Evolutionary conservation across 2,113 vertebrate genomes (phyloP), one percentile per base, ranked within the genome.

Genomic region (Psammodynastes pulverulentus): DNA sequence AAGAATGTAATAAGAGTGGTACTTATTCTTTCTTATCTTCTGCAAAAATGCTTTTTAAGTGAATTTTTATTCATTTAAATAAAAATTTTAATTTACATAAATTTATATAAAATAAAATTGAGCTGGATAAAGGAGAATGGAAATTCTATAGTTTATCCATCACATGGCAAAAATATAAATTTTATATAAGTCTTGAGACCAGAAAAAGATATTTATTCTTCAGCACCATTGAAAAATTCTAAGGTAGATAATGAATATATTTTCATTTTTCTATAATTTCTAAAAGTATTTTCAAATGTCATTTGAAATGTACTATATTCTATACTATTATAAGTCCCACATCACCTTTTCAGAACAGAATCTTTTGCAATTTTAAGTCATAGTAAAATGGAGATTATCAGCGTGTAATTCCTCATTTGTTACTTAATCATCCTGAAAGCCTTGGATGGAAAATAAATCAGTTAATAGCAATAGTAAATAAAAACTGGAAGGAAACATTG

Each of bases 331-430:
- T 94, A 8, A 67, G 89, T 62, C 43, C 79, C 34, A 93, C 21
- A 86, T 79, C 90, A 95, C 86, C 19, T 89, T 95, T 93, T 13
- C 45, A 67, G 48, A 91, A 92, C 39, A 92, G 62, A 87, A 29
- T 90, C 92, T 95, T 93, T 94, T 95, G 93, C 94, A 88, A 52
- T 86, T 93, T 84, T 0, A 92, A 93, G 94, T 72, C 93, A 93
- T 95, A 92, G 94, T 88, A 94, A 93, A 86, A 39, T 93, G 19
- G 9, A 88, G 85, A 89, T 95, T 95, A 94, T 43, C 67, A 92
- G 46, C 94, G 86, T 95, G 92, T 89, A 94, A 95, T 96, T 96
- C 93, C 87, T 94, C 92, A 93, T 93, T 96, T 95, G 92, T 90
- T 95, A 94, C 89, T 94, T 96, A 94, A 94, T 96, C 90, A 95